Evolutionary conservation across 1,140 invertebrate species (phyloP).

Genomic region (Muscidifurax raptorellus): DNA sequence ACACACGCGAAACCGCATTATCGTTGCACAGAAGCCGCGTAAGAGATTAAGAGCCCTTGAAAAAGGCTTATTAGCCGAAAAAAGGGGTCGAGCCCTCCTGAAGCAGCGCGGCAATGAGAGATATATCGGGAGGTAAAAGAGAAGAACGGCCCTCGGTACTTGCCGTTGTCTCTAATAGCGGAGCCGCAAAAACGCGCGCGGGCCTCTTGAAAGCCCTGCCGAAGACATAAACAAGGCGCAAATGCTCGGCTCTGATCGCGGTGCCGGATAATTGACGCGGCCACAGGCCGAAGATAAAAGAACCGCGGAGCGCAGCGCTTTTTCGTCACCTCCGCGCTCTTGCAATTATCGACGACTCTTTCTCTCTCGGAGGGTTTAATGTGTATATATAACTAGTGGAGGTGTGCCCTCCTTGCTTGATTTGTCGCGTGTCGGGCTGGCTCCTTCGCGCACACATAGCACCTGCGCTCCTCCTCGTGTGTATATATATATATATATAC

Average conservation of each 20-base stretch:
- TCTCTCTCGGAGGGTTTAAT: not conserved
- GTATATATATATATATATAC: too few species aligned
- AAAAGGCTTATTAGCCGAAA: slow-evolving; percentile 8
- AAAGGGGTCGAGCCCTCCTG: not conserved
- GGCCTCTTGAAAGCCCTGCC: not conserved
- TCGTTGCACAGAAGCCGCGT: not conserved
- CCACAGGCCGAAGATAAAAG: not conserved
- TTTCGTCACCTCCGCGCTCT: not conserved
- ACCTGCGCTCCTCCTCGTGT: not conserved
- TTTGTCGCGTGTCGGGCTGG: slow-evolving; percentile 70
- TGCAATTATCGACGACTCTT: slow-evolving; percentile 40
- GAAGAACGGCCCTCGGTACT: too few species aligned
- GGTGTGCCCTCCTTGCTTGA: slow-evolving; percentile 55
- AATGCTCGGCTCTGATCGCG: not conserved
- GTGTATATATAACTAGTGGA: too few species aligned
- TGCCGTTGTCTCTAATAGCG: not conserved
- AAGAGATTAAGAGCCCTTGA: slow-evolving; percentile 24
- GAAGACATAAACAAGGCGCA: slow-evolving; percentile 2
- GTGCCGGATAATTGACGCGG: not conserved
- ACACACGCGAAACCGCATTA: too few species aligned
- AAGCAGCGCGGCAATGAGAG: slow-evolving; percentile 30
- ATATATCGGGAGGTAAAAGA: not conserved
- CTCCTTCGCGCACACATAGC: not conserved
- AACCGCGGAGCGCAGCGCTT: not conserved
- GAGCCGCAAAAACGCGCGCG: not conserved